A percentile compares a stretch with the other conserved stretches of the same genome.
These are phyloP conservation scores for Drosophila nasuta DNA, from an alignment of 1,140 invertebrate genomes.

Conservation along the genomic window DNA sequence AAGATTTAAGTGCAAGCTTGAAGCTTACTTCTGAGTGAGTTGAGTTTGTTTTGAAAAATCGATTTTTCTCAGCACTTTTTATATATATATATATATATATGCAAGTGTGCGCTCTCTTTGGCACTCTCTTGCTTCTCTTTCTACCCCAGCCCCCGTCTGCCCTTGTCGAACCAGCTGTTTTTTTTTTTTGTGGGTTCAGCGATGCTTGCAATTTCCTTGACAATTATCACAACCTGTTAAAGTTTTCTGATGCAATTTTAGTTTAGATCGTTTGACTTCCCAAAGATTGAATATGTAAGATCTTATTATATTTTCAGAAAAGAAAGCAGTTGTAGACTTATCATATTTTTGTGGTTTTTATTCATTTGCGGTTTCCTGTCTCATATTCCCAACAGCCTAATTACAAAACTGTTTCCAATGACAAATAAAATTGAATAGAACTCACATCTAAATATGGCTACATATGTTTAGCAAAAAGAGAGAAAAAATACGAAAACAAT, in stretches of 20 bases:
- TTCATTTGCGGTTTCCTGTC: not conserved
- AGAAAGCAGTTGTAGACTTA: not conserved
- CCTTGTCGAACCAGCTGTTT: slow-evolving; percentile 39
- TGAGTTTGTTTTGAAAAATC: slow-evolving; percentile 52
- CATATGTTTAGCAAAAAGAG: slow-evolving; percentile 27
- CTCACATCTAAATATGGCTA: slow-evolving; percentile 31
- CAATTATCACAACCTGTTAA: slow-evolving; percentile 5
- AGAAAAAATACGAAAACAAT: slow-evolving; percentile 34
- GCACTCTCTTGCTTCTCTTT: slow-evolving; percentile 11
- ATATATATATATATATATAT: slow-evolving; percentile 41
- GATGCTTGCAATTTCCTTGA: slow-evolving; percentile 5
- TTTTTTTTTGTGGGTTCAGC: slow-evolving; percentile 14
- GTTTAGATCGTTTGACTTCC: no score
- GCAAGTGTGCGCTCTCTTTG: slow-evolving; percentile 27
- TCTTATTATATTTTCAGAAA: no score
- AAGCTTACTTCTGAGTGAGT: not conserved
- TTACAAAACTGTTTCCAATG: slow-evolving; percentile 8
- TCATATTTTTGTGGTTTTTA: slow-evolving; percentile 4
- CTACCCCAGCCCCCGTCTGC: not conserved
- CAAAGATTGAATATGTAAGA: no score
- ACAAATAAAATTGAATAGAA: slow-evolving; percentile 23
- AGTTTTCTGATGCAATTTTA: no score
- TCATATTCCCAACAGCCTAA: slow-evolving; percentile 2
- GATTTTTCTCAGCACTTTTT: slow-evolving; percentile 53
- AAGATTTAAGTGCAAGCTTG: slow-evolving; percentile 1